phyloP scores from a whole-genome alignment of 2,113 vertebrate genomes.

The Forbesichthys papilliferus region DNA sequence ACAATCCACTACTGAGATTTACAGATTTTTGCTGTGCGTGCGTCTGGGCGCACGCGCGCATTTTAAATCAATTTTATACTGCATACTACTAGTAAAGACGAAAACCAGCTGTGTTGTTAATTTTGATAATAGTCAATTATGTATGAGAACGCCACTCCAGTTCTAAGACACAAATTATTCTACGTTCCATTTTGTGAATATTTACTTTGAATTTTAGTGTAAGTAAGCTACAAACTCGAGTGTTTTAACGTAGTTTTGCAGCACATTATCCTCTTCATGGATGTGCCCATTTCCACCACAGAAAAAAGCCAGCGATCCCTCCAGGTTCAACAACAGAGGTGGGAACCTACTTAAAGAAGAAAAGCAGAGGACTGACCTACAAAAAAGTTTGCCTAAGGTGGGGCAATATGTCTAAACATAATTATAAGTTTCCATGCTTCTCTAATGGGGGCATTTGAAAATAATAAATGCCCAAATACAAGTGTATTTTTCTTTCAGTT shows the following conservation, averaged over 20 bases:
- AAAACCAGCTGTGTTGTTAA: no score
- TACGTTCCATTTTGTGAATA: no score
- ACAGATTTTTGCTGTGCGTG: no score
- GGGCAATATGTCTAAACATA: neutral
- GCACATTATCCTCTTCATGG: neutral
- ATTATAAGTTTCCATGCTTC: neutral
- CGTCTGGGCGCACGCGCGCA: no score
- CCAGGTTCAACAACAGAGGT: slow-evolving; percentile 88
- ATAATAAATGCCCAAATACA: neutral
- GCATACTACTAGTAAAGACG: no score
- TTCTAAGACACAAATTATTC: no score
- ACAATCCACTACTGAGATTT: no score
- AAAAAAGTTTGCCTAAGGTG: neutral
- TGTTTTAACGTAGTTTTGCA: neutral
- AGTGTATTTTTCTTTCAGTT: no score
- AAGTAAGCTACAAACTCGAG: neutral
- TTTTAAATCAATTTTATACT: no score
- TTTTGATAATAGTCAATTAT: no score
- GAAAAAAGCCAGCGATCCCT: slow-evolving; percentile 85
- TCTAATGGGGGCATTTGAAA: no score
- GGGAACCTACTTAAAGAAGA: neutral
- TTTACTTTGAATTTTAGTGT: neutral
- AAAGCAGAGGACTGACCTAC: neutral
- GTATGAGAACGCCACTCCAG: no score
- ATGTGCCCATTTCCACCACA: slow-evolving; percentile 23